Evolutionary conservation across 2,113 vertebrate species (phyloP).

Genomic region (Scytalopus superciliaris): DNA sequence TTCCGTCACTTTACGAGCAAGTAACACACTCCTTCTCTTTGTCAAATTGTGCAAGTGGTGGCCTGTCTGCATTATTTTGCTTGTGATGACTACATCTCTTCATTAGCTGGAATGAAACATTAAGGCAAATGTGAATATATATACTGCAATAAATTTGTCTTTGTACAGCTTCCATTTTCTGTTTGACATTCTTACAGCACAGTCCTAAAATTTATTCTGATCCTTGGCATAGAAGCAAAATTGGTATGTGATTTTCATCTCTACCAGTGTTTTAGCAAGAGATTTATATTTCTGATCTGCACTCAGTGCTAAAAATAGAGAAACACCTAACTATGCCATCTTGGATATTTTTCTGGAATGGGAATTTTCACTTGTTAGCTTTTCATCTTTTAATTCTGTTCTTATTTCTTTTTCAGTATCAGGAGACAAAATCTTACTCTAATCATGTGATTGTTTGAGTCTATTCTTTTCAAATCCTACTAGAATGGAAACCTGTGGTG

Average conservation of each 20-base stretch:
- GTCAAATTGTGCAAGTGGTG: not conserved
- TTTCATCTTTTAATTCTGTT: not conserved
- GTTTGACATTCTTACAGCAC: not conserved
- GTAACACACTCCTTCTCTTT: fast-evolving
- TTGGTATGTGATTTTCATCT: not conserved
- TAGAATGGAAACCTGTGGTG: not conserved
- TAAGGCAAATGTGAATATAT: not conserved
- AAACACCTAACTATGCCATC: not conserved
- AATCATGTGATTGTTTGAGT: not conserved
- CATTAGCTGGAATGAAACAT: not conserved
- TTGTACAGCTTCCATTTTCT: slow-evolving; percentile 12
- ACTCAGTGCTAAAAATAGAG: not conserved
- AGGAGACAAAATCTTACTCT: not conserved
- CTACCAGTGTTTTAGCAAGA: not conserved
- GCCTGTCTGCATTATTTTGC: not conserved
- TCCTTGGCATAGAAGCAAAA: not conserved
- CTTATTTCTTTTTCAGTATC: not conserved
- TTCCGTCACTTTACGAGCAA: not conserved
- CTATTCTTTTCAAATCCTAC: not conserved
- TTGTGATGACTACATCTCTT: not conserved
- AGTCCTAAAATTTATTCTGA: slow-evolving; percentile 27
- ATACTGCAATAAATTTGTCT: not conserved
- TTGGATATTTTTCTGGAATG: not conserved
- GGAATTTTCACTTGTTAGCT: not conserved
- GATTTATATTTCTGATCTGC: not conserved